These are phyloP conservation scores for Brachypteracias leptosomus DNA, from an alignment of 2,113 vertebrate species.

Conservation along the genomic window DNA sequence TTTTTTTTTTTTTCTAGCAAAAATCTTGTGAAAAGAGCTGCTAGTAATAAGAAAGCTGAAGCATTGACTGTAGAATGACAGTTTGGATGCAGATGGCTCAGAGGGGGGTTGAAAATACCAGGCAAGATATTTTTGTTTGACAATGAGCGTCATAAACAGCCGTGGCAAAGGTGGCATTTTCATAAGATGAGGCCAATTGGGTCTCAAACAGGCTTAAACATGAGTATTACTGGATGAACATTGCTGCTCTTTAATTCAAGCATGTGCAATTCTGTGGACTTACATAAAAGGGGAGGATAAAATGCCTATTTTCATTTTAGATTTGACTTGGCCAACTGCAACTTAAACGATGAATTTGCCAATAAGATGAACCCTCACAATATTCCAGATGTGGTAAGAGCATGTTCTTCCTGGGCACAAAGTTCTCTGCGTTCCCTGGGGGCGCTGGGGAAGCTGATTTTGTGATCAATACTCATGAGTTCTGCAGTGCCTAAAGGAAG, in stretches of 20 bases:
- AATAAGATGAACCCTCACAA: constrained; percentile 93
- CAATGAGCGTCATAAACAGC: rapidly evolving
- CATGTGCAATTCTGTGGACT: neutral
- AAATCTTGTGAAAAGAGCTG: neutral
- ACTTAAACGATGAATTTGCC: constrained; percentile 91
- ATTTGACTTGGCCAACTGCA: constrained; percentile 94
- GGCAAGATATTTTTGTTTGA: neutral
- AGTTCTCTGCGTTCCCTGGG: neutral
- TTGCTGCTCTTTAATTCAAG: neutral
- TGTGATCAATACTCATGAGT: neutral
- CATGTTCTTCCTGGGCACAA: neutral
- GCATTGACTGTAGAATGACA: neutral
- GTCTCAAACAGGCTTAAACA: neutral
- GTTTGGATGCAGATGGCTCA: neutral
- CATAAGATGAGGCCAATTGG: neutral
- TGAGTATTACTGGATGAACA: no score
- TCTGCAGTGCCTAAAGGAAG: neutral
- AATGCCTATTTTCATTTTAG: constrained; percentile 62
- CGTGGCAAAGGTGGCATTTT: neutral
- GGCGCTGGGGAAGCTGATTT: neutral
- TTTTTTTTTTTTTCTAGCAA: neutral
- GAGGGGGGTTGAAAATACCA: neutral
- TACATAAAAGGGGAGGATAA: neutral
- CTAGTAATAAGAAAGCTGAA: neutral
- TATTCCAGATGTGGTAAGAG: constrained; percentile 93